phyloP scores from a whole-genome alignment of 1,140 invertebrate genomes.

The Ceratitis capitata region DNA sequence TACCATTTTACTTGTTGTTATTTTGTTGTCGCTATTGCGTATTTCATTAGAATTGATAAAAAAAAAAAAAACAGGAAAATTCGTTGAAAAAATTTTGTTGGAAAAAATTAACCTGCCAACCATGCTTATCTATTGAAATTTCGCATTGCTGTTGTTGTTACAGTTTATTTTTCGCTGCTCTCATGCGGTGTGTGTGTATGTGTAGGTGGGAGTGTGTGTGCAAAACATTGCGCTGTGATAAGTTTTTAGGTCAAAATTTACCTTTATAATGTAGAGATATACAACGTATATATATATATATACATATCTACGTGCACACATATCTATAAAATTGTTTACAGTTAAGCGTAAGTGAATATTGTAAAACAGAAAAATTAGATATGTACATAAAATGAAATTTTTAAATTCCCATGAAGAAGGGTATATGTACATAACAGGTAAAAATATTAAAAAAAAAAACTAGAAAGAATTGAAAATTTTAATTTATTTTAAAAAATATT shows the following conservation, averaged over 20 bases:
- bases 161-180: neutral
- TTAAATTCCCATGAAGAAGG: too few species aligned
- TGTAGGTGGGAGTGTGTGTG: too few species aligned
- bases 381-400: neutral
- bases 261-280: neutral
- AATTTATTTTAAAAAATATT: too few species aligned
- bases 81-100: neutral
- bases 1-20: neutral
- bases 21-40: neutral
- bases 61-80: neutral
- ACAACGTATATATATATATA: neutral
- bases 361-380: neutral
- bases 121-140: neutral
- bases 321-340: neutral
- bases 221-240: conserved; percentile 7
- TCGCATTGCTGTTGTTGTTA: neutral
- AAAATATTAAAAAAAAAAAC: too few species aligned
- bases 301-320: neutral
- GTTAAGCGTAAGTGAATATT: neutral
- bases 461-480: too few species aligned
- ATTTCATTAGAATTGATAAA: conserved; percentile 2
- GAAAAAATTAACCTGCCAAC: neutral
- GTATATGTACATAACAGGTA: neutral
- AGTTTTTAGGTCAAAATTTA: conserved; percentile 31
- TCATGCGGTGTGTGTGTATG: neutral